A percentile compares a stretch with the other conserved stretches of the same genome.
These are phyloP conservation scores for Heterohyrax brucei DNA, from an alignment of 2,797 vertebrate species.

Conservation along the genomic window DNA sequence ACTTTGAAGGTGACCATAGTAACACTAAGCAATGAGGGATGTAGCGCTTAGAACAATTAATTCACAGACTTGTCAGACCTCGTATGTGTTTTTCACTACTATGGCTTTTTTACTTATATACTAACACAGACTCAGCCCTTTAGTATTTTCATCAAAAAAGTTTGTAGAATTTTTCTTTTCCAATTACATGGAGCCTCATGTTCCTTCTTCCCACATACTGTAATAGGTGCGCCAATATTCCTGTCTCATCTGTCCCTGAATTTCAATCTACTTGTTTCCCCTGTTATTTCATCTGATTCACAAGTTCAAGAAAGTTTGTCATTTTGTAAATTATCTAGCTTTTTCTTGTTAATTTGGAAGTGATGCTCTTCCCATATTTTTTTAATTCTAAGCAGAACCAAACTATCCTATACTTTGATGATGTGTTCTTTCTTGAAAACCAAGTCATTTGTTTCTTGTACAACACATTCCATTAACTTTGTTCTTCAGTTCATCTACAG, in stretches of 20 bases:
- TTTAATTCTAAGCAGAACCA: neutral
- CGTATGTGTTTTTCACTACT: neutral
- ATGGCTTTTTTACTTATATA: neutral
- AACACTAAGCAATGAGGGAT: no score
- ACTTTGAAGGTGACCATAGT: no score
- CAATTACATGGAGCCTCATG: neutral
- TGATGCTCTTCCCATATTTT: neutral
- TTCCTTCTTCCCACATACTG: neutral
- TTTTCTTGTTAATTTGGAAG: conserved; percentile 15
- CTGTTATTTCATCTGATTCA: neutral
- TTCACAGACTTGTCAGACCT: no score
- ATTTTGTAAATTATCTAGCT: neutral
- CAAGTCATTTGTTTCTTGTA: neutral
- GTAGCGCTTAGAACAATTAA: no score
- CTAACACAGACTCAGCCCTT: neutral
- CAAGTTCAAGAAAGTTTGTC: neutral
- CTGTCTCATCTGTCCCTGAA: neutral
- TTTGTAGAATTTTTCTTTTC: neutral
- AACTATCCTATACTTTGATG: conserved; percentile 1
- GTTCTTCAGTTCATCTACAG: neutral
- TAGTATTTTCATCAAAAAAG: neutral
- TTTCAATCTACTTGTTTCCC: neutral
- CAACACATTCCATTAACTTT: neutral
- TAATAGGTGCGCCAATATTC: neutral
- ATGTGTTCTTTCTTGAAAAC: neutral